Base-by-base conservation (phyloP, 2,888 invertebrate genomes). In the Lissocephala sabroskyi region DNA sequence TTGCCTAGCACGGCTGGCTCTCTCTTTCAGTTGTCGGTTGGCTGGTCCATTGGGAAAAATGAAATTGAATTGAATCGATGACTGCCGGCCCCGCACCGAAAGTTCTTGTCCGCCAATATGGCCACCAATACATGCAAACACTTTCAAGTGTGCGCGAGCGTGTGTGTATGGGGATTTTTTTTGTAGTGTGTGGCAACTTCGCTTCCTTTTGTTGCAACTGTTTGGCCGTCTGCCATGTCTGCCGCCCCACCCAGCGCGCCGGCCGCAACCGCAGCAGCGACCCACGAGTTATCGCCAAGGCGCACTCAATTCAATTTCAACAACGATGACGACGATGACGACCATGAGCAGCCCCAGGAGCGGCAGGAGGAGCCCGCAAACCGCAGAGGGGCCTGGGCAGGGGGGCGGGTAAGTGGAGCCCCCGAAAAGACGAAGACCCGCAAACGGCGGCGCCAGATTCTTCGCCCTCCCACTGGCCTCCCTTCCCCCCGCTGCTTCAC, bases 391-490 rank as follows among this genome's bases (percentile, higher is more conserved):
- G 13, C 13, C 4, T 23, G 23, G 29, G 4, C 18, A 32, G 32
- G 18, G 44, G 11, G 17, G 30, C 23, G 30, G 30, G 7, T 7
- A 30, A 30, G 11, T 3, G 7, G 10, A 30, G 30, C 9, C n/a
- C 26, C n/a, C n/a, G n/a, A n/a, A n/a, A n/a, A n/a, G n/a, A 45
- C 40, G 40, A 19, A 45, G 33, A 40, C 37, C 45, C 45, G 37
- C 29, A 16, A 37, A 26, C 41, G 29, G 18, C 52, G 64, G 62
- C 59, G 59, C 56, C 62, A 61, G 48, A 54, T 62, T 56, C 62
- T 55, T 65, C 65, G 62, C 56, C 62, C 55, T 56, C 52, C 53
- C 33, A 33, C 50, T 49, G 45, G 50, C 49, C 32, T 48, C 49
- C 42, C 42, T 45, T 36, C 40, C 33, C 10, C 7, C 39, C 48